These are phyloP conservation scores for Drosophila repletoides DNA, from an alignment of 1,140 invertebrate species.

Conservation along the genomic window DNA sequence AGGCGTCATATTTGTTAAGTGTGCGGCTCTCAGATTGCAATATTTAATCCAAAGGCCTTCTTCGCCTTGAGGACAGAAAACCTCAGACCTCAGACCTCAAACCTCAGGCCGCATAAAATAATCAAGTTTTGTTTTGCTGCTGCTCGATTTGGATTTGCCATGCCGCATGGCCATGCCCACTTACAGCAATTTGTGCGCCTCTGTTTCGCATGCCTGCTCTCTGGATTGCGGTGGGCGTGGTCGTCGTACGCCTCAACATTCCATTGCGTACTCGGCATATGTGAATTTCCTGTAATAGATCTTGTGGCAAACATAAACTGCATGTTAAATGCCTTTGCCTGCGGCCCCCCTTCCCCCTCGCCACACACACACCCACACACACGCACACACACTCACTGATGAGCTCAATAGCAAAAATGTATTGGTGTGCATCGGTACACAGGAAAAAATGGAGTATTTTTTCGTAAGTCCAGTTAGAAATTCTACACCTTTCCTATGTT, in stretches of 20 bases:
- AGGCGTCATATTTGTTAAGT: constrained; percentile 71
- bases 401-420: constrained; percentile 46
- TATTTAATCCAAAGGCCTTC: constrained; percentile 66
- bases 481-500: too few relatives aligned
- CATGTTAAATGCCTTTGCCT: constrained; percentile 77
- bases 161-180: constrained; percentile 57
- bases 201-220: background rate
- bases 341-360: too few relatives aligned
- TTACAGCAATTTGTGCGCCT: constrained; percentile 47
- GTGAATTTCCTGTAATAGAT: constrained; percentile 77
- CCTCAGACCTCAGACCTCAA: constrained; percentile 29
- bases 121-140: constrained; percentile 74
- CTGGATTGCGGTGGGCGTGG: constrained; percentile 35
- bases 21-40: constrained; percentile 49
- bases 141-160: constrained; percentile 71
- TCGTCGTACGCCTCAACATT: constrained; percentile 49
- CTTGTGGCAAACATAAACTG: constrained; percentile 79
- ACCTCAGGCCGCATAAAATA: constrained; percentile 59
- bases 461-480: too few relatives aligned
- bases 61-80: constrained; percentile 20
- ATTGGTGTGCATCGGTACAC: constrained; percentile 28
- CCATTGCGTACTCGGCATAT: constrained; percentile 67
- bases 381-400: constrained; percentile 35
- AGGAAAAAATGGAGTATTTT: too few relatives aligned
- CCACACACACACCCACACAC: constrained; percentile 1